Evolutionary conservation across 1,140 invertebrate species (phyloP), one percentile per base, ranked within the genome.

Genomic region (Drosophila ercepeae): DNA sequence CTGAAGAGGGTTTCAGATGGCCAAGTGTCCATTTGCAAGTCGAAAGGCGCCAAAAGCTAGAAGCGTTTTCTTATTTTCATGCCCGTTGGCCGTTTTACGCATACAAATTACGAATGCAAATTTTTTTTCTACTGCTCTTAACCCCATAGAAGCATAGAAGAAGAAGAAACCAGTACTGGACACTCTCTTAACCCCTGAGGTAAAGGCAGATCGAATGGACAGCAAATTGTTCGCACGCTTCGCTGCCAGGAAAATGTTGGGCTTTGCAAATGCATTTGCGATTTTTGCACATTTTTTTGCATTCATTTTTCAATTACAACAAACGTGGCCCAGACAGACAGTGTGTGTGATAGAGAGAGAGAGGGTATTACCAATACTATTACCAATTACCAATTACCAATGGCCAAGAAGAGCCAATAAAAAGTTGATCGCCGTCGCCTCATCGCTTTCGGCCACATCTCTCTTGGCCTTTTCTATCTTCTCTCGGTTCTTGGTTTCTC

Each of bases 151-250:
- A 2, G 4, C 21, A 21, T 4, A 21, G 21, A n/a, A n/a, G n/a
- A n/a, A n/a, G n/a, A n/a, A n/a, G n/a, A n/a, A n/a, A n/a, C n/a
- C n/a, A n/a, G n/a, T 27, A 27, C 27, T 27, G 7, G 6, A 8
- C 9, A 27, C 2, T 8, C 27, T 2, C 34, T 13, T 36, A 21
- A 9, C 25, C 32, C 45, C 55, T 11, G 14, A 50, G 57, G 49
- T 69, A 78, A 78, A 78, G 73, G 61, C 59, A 74, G 58, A 65
- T 50, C 74, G 73, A 82, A 78, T 83, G 69, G 65, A 51, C 51
- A 50, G 65, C 72, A 86, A 81, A 84, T 86, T 86, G 81, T 86
- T 84, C 81, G 81, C 81, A 84, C 82, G 81, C 81, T 86, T 86
- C 59, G 58, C 57, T 68, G 63, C 53, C 70, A 63, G 45, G 75